phyloP scores from a whole-genome alignment of 2,888 invertebrate genomes.

The Azorinus chamasolen region DNA sequence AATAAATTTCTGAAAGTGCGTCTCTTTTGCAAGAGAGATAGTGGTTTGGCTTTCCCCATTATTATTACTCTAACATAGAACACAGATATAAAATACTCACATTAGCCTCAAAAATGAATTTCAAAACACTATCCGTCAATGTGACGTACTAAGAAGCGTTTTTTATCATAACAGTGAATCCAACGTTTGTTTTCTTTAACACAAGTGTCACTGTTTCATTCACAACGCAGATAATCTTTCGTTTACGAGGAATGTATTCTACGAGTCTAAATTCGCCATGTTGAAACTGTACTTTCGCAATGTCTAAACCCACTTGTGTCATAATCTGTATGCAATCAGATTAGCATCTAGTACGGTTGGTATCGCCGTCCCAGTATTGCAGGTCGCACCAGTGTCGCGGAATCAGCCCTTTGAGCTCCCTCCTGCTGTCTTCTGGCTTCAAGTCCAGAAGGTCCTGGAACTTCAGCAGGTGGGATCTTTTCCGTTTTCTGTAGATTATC shows the following conservation, averaged over 20 bases:
- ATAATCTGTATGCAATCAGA: too few species aligned
- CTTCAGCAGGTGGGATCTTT: too few species aligned
- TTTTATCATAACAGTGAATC: slow-evolving; percentile 16
- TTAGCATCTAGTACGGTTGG: too few species aligned
- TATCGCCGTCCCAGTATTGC: too few species aligned
- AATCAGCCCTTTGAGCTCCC: too few species aligned
- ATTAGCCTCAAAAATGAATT: slow-evolving; percentile 6
- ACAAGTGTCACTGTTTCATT: slow-evolving; percentile 4
- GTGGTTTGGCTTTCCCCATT: neutral
- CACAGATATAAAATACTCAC: slow-evolving; percentile 7
- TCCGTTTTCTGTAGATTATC: too few species aligned
- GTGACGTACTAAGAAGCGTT: slow-evolving; percentile 13
- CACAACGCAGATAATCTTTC: slow-evolving; percentile 1
- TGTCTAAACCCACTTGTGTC: slow-evolving; percentile 5
- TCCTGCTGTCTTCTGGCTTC: too few species aligned
- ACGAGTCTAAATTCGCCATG: slow-evolving; percentile 8
- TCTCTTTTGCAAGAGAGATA: slow-evolving; percentile 9
- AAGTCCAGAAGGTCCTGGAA: too few species aligned
- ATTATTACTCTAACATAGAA: slow-evolving; percentile 9
- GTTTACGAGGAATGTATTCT: slow-evolving; percentile 1
- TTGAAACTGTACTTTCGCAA: slow-evolving; percentile 7
- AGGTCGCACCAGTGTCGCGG: too few species aligned
- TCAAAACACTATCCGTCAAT: slow-evolving; percentile 5
- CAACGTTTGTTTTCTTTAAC: too few species aligned
- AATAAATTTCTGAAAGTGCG: slow-evolving; percentile 4